phyloP scores from a whole-genome alignment of 92 coral and sea anemone species.

The Umimayanthus chanpuru region DNA sequence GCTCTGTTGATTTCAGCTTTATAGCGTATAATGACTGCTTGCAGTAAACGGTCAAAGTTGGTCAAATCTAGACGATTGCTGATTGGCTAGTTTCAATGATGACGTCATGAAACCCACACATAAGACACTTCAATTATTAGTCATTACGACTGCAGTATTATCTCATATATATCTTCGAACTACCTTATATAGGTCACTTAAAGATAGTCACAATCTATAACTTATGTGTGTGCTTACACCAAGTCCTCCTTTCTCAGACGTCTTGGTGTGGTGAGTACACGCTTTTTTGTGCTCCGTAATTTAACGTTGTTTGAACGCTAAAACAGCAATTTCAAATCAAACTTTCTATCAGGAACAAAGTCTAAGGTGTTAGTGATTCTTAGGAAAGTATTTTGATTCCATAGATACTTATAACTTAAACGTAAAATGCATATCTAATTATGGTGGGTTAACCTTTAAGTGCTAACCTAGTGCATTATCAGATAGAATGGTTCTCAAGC shows the following conservation, averaged over 20 bases:
- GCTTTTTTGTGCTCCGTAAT: neutral
- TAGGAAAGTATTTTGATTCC: neutral
- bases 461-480: neutral
- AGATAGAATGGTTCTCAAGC: too few relatives aligned
- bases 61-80: neutral
- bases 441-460: neutral
- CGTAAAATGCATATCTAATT: neutral
- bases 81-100: neutral
- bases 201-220: too few relatives aligned
- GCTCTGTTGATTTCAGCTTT: neutral
- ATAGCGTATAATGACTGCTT: neutral
- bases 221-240: neutral
- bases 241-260: neutral
- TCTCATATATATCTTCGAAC: neutral
- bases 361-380: neutral
- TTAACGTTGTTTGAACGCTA: neutral
- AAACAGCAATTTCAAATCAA: neutral
- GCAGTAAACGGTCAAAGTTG: neutral
- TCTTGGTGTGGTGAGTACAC: neutral
- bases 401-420: neutral
- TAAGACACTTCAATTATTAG: neutral
- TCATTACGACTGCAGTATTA: neutral
- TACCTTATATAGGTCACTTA: neutral
- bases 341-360: neutral
- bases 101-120: neutral